Evolutionary conservation across 2,888 invertebrate species (phyloP), one percentile per base, ranked within the genome.

Genomic region (Doris montereyensis): DNA sequence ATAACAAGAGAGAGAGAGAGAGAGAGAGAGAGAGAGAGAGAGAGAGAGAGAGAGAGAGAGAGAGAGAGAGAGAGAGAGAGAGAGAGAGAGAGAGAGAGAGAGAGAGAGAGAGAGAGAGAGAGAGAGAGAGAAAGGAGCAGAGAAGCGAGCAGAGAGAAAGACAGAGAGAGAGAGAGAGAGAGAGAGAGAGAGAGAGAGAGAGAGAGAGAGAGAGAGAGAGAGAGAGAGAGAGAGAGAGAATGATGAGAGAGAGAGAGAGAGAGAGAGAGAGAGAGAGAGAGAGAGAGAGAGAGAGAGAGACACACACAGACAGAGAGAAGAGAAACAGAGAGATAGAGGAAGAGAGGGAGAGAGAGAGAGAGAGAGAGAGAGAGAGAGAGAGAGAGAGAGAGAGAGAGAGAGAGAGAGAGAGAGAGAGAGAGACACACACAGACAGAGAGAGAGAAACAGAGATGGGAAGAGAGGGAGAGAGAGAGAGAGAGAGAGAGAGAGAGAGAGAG

Each of bases 41-140:
- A 30, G 67, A 26, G 68, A 32, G 30, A 68, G 28, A 68, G 30
- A 68, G 28, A 68, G 2, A 68, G 26, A 68, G 30, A 68, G 13
- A 68, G 34, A 68, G 24, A 68, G 52, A 68, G 30, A 28, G 30
- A 24, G 30, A 28, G 68, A 75, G 74, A 75, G 60, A 32, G 32
- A 60, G 32, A 60, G n/a, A 62, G 26, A 60, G 34, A 71, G 60
- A 34, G 3, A 32, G 26, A 60, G 17, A 52, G 34, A 60, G 52
- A 75, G 62, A n/a, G n/a, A 71, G 60, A 75, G 60, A 75, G 74
- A 75, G 24, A 32, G 32, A 75, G 21, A 28, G 30, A 68, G 28
- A 57, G 21, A 52, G 41, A 24, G 21, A 26, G 10, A 65, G n/a
- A 1, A 75, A 3, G 5, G n/a, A 32, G 21, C 2, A 5, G 21